Evolutionary conservation across 2,113 vertebrate genomes (phyloP).

Genomic region (Seriola dumerili): DNA sequence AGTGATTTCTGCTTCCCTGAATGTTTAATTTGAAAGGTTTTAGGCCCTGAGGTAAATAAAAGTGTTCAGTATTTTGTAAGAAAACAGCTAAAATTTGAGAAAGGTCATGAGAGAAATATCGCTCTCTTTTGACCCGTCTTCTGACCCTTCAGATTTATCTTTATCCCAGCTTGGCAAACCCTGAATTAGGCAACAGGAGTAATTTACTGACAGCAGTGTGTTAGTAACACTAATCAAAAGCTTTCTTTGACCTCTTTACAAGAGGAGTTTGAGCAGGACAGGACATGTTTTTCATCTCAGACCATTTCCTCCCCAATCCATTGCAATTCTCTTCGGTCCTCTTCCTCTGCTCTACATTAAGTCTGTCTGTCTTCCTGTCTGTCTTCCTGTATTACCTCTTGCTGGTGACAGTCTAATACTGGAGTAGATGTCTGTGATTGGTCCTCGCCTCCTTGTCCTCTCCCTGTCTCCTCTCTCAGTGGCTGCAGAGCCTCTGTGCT

Average conservation of each 20-base stretch:
- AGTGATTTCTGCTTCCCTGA: neutral
- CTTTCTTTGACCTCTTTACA: neutral
- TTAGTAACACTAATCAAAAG: neutral
- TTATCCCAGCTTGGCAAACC: neutral
- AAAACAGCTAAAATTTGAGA: neutral
- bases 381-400: neutral
- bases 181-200: neutral
- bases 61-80: neutral
- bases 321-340: neutral
- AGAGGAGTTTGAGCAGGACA: neutral
- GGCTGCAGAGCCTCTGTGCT: conserved; percentile 35
- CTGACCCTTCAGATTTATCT: neutral
- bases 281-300: neutral
- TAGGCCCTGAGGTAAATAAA: neutral
- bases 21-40: neutral
- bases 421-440: conserved; percentile 1
- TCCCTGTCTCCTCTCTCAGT: conserved; percentile 48
- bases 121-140: neutral
- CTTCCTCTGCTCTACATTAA: neutral
- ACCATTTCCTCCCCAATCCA: neutral
- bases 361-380: conserved; percentile 9
- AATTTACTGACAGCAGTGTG: neutral
- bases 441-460: neutral
- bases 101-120: neutral
- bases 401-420: conserved; percentile 16